A percentile compares a stretch with the other conserved stretches of the same genome.
Evolutionary conservation across 2,113 vertebrate genomes (phyloP).

Genomic region (Nesoenas mayeri): DNA sequence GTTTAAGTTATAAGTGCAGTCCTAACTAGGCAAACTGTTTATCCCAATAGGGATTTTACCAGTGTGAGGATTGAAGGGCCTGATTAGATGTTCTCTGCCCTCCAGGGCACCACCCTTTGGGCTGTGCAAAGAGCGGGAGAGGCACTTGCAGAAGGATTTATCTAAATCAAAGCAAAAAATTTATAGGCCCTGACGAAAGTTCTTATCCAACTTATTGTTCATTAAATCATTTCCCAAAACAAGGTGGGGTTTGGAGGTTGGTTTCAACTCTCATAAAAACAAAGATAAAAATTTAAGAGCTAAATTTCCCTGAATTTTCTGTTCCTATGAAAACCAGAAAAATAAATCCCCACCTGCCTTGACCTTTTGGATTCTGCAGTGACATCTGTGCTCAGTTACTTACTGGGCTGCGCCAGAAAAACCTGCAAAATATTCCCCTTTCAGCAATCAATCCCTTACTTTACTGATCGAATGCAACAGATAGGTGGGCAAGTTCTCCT

Average conservation of each 20-base stretch:
- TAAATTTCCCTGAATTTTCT: not conserved
- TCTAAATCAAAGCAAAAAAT: not conserved
- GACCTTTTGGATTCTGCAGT: conserved; percentile 29
- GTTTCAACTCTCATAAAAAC: not conserved
- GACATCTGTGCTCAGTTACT: not conserved
- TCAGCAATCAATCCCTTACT: not conserved
- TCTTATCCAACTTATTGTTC: not conserved
- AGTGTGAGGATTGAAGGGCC: not conserved
- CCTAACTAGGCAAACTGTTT: not conserved
- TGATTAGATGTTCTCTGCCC: not conserved
- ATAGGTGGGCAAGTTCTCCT: not conserved
- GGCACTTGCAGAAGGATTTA: not conserved
- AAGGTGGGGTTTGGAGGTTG: not conserved
- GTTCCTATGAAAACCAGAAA: not conserved
- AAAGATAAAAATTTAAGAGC: not conserved
- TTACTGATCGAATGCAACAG: not conserved
- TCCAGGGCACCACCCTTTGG: not conserved
- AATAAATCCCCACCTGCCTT: not conserved
- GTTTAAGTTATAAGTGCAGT: not conserved
- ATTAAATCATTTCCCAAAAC: not conserved
- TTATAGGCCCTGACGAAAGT: not conserved
- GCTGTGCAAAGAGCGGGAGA: not conserved
- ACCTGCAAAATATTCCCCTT: not conserved
- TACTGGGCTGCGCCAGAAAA: conserved; percentile 14
- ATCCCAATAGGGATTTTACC: not conserved